Evolutionary conservation across 2,113 vertebrate species (phyloP).

Genomic region (Trichomycterus rosablanca): DNA sequence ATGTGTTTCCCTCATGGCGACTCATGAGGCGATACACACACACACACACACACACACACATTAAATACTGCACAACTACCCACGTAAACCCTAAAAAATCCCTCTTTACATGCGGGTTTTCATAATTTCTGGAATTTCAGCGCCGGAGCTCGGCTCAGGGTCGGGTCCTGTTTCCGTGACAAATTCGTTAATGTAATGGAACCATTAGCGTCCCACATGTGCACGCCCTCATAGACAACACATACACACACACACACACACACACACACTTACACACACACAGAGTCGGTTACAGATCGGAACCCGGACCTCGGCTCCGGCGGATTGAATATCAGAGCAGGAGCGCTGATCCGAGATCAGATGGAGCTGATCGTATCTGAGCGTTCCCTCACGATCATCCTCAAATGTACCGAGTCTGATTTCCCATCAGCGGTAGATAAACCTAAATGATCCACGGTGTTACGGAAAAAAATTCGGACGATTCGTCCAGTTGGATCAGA

Average conservation of each 20-base stretch:
- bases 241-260: slow-evolving; percentile 18
- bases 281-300: background rate
- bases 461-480: no score
- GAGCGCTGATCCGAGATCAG: no score
- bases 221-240: slow-evolving; percentile 3
- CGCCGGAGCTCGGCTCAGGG: slow-evolving; percentile 12
- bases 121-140: slow-evolving; percentile 22
- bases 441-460: no score
- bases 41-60: slow-evolving; percentile 11
- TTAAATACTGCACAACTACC: background rate
- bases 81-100: slow-evolving; percentile 16
- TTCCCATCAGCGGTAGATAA: no score
- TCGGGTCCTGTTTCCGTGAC: slow-evolving; percentile 36
- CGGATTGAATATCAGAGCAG: no score
- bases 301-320: no score
- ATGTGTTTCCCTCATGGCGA: slow-evolving; percentile 4
- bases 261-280: slow-evolving; percentile 1
- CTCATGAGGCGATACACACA: background rate
- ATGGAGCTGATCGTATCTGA: no score
- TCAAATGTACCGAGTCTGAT: no score
- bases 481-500: no score
- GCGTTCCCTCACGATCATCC: no score
- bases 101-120: slow-evolving; percentile 31
- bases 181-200: slow-evolving; percentile 40
- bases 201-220: slow-evolving; percentile 23